phyloP scores from a whole-genome alignment of 2,888 invertebrate species.

The Dicyrtoma fusca region DNA sequence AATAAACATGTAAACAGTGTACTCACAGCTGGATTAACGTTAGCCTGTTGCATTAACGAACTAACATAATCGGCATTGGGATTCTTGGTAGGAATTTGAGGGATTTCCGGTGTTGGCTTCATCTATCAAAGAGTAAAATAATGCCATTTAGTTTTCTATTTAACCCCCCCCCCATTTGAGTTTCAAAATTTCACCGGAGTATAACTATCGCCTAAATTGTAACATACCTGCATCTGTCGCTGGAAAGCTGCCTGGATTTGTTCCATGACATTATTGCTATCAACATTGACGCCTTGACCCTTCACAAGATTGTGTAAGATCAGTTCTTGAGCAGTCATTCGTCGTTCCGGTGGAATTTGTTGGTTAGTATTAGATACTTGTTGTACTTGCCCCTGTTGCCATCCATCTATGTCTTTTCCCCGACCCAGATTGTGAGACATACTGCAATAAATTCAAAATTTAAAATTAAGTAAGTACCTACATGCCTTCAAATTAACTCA shows the following conservation, averaged over 20 bases:
- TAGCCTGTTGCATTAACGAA: constrained; percentile 29
- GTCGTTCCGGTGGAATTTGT: constrained; percentile 15
- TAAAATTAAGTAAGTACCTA: too few relatives aligned
- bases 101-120: background rate
- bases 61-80: constrained; percentile 23
- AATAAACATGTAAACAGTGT: too few relatives aligned
- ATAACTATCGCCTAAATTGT: too few relatives aligned
- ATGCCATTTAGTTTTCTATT: too few relatives aligned
- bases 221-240: constrained; percentile 51
- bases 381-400: constrained; percentile 42
- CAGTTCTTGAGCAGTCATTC: constrained; percentile 21
- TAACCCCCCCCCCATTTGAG: too few relatives aligned
- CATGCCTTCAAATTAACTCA: background rate
- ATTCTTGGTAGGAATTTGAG: constrained; percentile 19
- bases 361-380: constrained; percentile 20
- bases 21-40: constrained; percentile 6
- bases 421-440: constrained; percentile 34
- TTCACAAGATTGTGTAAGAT: constrained; percentile 50
- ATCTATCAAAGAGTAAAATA: background rate
- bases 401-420: constrained; percentile 1
- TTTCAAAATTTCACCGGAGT: too few relatives aligned
- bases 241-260: constrained; percentile 53
- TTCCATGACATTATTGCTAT: constrained; percentile 52
- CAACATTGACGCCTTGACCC: constrained; percentile 44
- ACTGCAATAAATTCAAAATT: background rate